Base-by-base conservation (phyloP, 2,113 vertebrate genomes). In the Ardeotis arabs region DNA sequence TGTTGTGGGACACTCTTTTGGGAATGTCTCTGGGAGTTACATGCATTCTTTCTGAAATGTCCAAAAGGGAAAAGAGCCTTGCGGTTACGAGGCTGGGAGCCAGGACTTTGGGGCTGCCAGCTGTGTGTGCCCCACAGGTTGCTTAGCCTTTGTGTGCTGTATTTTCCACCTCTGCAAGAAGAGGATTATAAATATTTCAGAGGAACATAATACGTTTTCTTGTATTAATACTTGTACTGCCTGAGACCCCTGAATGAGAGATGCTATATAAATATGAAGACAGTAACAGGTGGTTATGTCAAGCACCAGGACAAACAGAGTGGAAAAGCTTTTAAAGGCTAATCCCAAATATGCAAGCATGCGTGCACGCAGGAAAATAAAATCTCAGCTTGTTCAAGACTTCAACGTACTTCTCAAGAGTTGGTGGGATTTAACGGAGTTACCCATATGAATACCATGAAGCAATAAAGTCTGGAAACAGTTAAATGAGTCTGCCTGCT, bases 301-400 rank as follows among this genome's bases (percentile, higher is more conserved):
- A 89, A 72, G 39, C 60, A 70, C 27, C 24, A 60, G 52, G 53
- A 87, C 47, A 82, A 92, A 81, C 2, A 87, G 37, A 91, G 31
- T 59, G 20, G 72, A 68, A 86, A 78, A 66, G 39, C 19, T 84
- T 91, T 67, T 63, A 72, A 82, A 72, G 73, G 25, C 28, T 67
- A 63, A 68, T 76, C n/a, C 39, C 49, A 82, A 87, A 35, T 22
- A 63, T 1, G 17, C 2, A 9, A 16, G 25, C 0, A 0, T 52
- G 49, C 2, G 0, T 59, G 35, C 2, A 4, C 0, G 3, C 16
- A 41, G 45, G 37, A 73, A 82, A 88, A 78, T 12, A 87, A 90
- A 73, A 76, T 17, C 31, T 83, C 59, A 58, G 14, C 37, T 66
- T 83, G 18, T 45, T 88, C 45, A 69, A 90, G 67, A 41, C 27